phyloP scores from a whole-genome alignment of 2,888 invertebrate species.

The Pristionchus exspectatus region DNA sequence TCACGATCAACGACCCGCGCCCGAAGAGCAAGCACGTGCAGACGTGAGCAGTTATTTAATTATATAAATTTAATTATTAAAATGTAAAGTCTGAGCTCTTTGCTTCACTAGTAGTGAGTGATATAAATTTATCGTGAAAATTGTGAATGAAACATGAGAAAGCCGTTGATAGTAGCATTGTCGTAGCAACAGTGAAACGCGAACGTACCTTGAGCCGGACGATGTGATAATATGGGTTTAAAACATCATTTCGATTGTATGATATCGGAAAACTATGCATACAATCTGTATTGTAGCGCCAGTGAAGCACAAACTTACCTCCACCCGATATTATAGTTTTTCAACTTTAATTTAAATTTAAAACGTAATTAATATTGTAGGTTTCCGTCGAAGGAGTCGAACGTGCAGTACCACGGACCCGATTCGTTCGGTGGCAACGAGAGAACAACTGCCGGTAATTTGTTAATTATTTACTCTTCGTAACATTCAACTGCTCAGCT shows the following conservation, averaged over 20 bases:
- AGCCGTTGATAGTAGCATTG: no score
- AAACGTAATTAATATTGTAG: background rate
- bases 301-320: background rate
- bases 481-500: no score
- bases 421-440: slow-evolving; percentile 5
- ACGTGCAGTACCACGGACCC: slow-evolving; percentile 20
- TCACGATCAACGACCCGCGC: slow-evolving; percentile 38
- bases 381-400: slow-evolving; percentile 34
- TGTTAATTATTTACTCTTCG: background rate
- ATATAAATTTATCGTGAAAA: no score
- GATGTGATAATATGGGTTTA: no score
- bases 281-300: background rate
- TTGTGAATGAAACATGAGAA: no score
- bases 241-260: no score
- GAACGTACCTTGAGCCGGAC: no score
- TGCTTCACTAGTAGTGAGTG: background rate
- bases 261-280: no score
- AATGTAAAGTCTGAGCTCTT: background rate
- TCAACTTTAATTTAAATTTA: background rate
- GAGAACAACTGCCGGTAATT: background rate
- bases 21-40: slow-evolving; percentile 38
- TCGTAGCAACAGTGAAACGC: no score
- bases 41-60: background rate
- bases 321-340: no score
- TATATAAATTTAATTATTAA: background rate